Percentiles rank a stretch among this genome's conserved stretches.
phyloP scores from a whole-genome alignment of 2,888 invertebrate genomes.

The Colostygia pectinataria region DNA sequence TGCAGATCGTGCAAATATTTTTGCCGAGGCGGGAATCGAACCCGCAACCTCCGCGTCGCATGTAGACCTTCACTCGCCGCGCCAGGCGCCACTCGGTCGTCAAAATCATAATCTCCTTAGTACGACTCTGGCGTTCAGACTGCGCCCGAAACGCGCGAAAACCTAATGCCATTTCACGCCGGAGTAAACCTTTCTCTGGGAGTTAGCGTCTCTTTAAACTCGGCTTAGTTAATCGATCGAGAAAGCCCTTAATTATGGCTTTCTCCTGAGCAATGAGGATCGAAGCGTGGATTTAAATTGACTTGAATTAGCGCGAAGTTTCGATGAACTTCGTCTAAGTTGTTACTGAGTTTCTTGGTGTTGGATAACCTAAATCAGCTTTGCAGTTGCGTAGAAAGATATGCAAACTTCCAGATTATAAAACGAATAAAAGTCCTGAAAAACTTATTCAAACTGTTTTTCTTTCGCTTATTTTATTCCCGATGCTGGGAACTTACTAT shows the following conservation, averaged over 20 bases:
- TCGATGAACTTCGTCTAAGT: conserved; percentile 17
- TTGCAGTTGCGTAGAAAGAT: too few species aligned
- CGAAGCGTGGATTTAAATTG: conserved; percentile 69
- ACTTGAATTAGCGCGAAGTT: conserved; percentile 60
- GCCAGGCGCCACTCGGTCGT: neutral
- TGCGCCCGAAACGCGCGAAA: conserved; percentile 72
- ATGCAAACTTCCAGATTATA: too few species aligned
- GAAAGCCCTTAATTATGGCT: conserved; percentile 82
- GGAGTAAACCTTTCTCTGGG: conserved; percentile 81
- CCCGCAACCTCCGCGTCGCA: too few species aligned
- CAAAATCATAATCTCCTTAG: neutral
- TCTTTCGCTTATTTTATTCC: too few species aligned
- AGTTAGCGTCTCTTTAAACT: conserved; percentile 83
- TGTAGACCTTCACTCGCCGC: too few species aligned
- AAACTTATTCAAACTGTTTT: too few species aligned
- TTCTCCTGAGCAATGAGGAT: conserved; percentile 75
- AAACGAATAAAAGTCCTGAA: too few species aligned
- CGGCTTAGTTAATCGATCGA: conserved; percentile 81
- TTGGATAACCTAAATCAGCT: too few species aligned
- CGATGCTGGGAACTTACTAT: too few species aligned
- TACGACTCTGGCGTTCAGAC: neutral
- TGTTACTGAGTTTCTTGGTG: too few species aligned
- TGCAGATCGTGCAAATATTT: too few species aligned
- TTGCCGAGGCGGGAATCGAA: too few species aligned
- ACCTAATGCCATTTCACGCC: conserved; percentile 83